Evolutionary conservation across 2,888 invertebrate genomes (phyloP).

Genomic region (Protula sp.): DNA sequence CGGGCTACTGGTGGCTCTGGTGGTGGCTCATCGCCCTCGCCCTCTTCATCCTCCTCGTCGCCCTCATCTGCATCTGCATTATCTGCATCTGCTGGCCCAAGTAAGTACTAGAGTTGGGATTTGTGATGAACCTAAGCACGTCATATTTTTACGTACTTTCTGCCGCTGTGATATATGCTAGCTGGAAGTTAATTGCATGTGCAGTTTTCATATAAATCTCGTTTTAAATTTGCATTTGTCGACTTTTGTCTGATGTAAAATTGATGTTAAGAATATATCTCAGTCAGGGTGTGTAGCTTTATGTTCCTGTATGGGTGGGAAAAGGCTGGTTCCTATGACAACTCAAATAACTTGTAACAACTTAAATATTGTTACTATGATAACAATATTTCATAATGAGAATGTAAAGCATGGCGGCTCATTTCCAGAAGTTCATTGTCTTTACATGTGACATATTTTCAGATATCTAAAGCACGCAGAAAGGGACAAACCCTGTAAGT

Average conservation of each 20-base stretch:
- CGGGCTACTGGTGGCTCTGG: conserved; percentile 24
- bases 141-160: neutral
- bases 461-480: neutral
- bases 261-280: neutral
- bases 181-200: neutral
- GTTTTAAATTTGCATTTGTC: neutral
- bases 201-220: neutral
- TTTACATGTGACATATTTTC: neutral
- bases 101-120: conserved; percentile 4
- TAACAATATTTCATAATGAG: too few species aligned
- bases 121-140: too few species aligned
- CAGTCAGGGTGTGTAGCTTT: too few species aligned
- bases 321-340: too few species aligned
- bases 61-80: conserved; percentile 19
- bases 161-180: neutral
- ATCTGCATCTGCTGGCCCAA: conserved; percentile 21
- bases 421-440: too few species aligned
- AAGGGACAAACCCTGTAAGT: neutral
- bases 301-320: too few species aligned
- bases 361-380: too few species aligned
- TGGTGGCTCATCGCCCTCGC: conserved; percentile 26
- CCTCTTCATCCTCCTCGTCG: conserved; percentile 21
- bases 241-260: neutral
- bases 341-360: too few species aligned
- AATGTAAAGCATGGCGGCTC: too few species aligned